These are phyloP conservation scores for Aegithalos caudatus DNA, from an alignment of 2,113 vertebrate species.

Conservation along the genomic window DNA sequence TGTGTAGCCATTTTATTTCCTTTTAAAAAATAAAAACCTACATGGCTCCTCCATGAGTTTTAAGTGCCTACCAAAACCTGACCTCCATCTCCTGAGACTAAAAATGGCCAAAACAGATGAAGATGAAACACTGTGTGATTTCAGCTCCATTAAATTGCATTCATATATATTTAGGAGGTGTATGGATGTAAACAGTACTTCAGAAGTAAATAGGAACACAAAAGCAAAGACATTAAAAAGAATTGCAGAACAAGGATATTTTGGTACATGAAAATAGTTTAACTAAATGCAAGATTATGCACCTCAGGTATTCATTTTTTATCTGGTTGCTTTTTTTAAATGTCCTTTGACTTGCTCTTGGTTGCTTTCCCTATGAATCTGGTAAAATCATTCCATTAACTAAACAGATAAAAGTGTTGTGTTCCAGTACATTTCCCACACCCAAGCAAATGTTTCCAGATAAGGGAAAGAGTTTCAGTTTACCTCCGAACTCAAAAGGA, in stretches of 20 bases:
- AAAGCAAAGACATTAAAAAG: background rate
- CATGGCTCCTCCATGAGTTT: background rate
- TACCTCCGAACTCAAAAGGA: too few relatives aligned
- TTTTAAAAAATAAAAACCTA: background rate
- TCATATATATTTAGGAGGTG: background rate
- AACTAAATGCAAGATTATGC: background rate
- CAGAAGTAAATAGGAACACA: background rate
- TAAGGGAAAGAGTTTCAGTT: too few relatives aligned
- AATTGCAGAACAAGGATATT: background rate
- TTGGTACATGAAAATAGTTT: background rate
- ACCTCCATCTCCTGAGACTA: background rate
- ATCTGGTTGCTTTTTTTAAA: background rate
- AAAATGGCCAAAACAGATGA: background rate
- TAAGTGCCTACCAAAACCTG: background rate
- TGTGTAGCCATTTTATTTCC: background rate
- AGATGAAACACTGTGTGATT: background rate
- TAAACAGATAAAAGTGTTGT: background rate
- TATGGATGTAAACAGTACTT: background rate
- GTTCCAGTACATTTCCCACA: too few relatives aligned
- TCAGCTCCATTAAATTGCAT: background rate
- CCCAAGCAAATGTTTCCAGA: too few relatives aligned
- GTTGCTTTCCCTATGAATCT: background rate
- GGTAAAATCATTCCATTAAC: background rate
- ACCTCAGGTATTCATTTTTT: background rate
- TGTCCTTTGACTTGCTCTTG: background rate